Base-by-base conservation (phyloP, 2,888 invertebrate species). In the Plagodis dolabraria region DNA sequence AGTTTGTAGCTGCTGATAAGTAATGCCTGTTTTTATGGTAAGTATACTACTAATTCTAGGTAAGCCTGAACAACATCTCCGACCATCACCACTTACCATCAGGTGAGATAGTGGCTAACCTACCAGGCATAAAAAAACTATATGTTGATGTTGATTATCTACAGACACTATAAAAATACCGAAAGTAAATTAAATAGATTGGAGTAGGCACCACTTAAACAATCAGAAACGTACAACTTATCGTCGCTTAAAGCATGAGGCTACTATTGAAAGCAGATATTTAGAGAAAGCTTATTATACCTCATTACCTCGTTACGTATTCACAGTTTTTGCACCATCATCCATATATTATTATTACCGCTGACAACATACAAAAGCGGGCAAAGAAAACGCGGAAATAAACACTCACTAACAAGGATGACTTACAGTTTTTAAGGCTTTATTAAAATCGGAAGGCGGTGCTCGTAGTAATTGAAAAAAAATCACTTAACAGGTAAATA, bases 401-500 rank as follows among this genome's bases (percentile, higher is more conserved):
- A 85, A 83, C 78, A 80, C 76, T 76, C 72, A 82, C 87, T 91
- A 90, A 92, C 88, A 85, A 89, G 63, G 87, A 91, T 92, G 92
- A 92, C 92, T 89, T 85, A 87, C 89, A 83, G 77, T 91, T 22
- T 91, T 90, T 71, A 64, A 69, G 54, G 60, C 67, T 71, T 62
- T 77, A 74, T 40, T 12, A 74, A 78, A 80, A 79, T 68, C 58
- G 70, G 74, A 89, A 86, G 76, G 74, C 82, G 86, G 87, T 82
- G 85, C 78, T 87, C 89, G 85, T 76, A 77, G 88, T 89, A 91
- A 92, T 92, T 92, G 92, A 92, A 92, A 92, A 90, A 85, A 89
- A 91, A 91, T 83, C 92, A 92, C 91, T 92, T 91, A 90, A 76
- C 88, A 86, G 86, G 89, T 86, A 88, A 87, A 89, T 88, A 89